Base-by-base conservation (phyloP, 2,888 invertebrate species). In the Ischnus inquisitorius region DNA sequence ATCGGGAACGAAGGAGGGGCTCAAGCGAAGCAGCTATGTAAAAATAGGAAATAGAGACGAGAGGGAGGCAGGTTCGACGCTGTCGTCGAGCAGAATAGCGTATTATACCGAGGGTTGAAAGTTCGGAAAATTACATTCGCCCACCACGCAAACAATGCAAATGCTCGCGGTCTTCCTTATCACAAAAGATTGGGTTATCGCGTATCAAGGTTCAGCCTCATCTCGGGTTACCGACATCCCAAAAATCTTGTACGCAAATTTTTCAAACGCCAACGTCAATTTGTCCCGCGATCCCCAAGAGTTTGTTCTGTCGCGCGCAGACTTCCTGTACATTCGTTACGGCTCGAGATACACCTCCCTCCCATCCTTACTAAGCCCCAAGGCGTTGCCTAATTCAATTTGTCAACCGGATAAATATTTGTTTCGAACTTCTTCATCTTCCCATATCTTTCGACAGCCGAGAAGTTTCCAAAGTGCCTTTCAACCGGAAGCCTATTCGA, bases 321-420 rank as follows among this genome's bases (percentile, higher is more conserved):
- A 34, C 34, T 34, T 34, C 6, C 34, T 4, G 34, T 34, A 6
- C 34, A 34, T 34, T 34, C 34, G 41, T 57, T 67, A 41, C 6
- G 14, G 34, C 34, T 34, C 5, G 8, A 6, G 34, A 34, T 34
- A n/a, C n/a, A n/a, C 34, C 34, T 34, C 34, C 34, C 34, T 34
- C 8, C 34, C 1, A 6, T 34, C 8, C 5, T 34, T 34, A 34
- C 2, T 34, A 34, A 34, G 8, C 8, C 34, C 34, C 1, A 8
- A 34, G 34, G 34, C 34, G 43, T 46, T 14, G 25, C 3, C 19
- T 14, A 57, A 60, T 60, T 43, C 14, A 28, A 77, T 57, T 28
- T n/a, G 69, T 69, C 51, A 57, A n/a, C 67, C 60, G 67, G 60
- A 39, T 65, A 69, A 75, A 79, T 65, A 75, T 83, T 75, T 68